These are phyloP conservation scores for Rotaria macrura DNA, from an alignment of 2,888 invertebrate genomes.

Conservation along the genomic window DNA sequence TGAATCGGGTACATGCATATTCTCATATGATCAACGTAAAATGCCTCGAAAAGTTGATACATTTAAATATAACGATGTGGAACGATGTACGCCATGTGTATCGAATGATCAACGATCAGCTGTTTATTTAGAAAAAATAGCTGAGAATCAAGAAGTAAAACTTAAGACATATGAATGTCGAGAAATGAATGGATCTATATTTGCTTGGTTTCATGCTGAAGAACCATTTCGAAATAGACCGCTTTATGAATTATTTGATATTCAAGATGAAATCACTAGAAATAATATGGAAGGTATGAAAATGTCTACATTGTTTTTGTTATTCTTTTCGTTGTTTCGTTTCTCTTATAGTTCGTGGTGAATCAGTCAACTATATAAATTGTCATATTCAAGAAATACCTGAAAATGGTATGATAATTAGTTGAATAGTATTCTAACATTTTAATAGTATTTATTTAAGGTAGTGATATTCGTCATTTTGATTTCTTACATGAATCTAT, in stretches of 20 bases:
- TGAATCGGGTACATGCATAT: slow-evolving; percentile 31
- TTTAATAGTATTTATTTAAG: too few relatives aligned
- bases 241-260: slow-evolving; percentile 26
- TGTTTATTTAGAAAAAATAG: neutral
- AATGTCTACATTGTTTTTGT: too few relatives aligned
- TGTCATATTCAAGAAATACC: slow-evolving; percentile 34
- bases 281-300: neutral
- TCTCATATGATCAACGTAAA: neutral
- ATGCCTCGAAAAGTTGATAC: neutral
- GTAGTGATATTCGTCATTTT: slow-evolving; percentile 32
- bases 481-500: slow-evolving; percentile 30
- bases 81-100: neutral
- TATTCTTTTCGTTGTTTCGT: too few relatives aligned
- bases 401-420: slow-evolving; percentile 33
- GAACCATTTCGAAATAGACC: slow-evolving; percentile 13
- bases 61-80: slow-evolving; percentile 26
- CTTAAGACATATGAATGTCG: slow-evolving; percentile 23
- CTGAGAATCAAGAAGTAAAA: neutral
- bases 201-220: slow-evolving; percentile 27
- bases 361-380: slow-evolving; percentile 29
- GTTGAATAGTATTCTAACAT: too few relatives aligned
- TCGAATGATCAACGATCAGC: neutral
- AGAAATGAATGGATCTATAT: slow-evolving; percentile 27
- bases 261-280: slow-evolving; percentile 19
- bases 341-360: slow-evolving; percentile 21